Evolutionary conservation across 2,888 invertebrate species (phyloP), one percentile per base, ranked within the genome.

Genomic region (Philonicus albiceps): DNA sequence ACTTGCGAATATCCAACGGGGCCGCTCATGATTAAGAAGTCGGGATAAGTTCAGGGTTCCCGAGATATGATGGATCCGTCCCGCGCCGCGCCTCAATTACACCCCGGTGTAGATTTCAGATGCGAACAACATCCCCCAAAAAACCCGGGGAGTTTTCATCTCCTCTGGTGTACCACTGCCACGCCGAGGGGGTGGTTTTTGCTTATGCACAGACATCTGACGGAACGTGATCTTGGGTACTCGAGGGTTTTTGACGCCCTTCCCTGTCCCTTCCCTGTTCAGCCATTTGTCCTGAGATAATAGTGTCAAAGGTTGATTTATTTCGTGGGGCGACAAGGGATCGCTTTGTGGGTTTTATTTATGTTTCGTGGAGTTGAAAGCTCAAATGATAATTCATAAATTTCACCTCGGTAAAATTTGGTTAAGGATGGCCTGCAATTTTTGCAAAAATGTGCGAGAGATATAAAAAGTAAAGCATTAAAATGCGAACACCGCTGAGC

Each of bases 271-370:
- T 31, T 37, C 75, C 13, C 7, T 49, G 30, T 6, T n/a, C 13
- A 3, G 0, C 64, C 64, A 64, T 64, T 78, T 49, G 49, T 43
- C 30, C 78, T 27, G 49, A 78, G 78, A 78, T 78, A 78, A 43
- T 78, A 78, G 78, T 49, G 78, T 31, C 78, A 78, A 78, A 78
- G 78, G 49, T 78, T 78, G 43, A 78, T 78, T 78, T 78, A 43
- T 78, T 49, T 78, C 49, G 78, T 49, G 78, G 49, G 13, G 27
- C 37, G 34, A 76, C 19, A 37, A 11, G 22, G 37, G 30, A 64
- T 64, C 27, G 78, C 22, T 49, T 43, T 78, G 78, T 22, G 78
- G 78, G 37, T 49, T 78, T 78, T 49, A 49, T 78, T 78, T 49
- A 49, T 49, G 7, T 78, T 5, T 22, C 37, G 37, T 37, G 76